Base-by-base conservation (phyloP, 2,888 invertebrate species). In the Melangyna quadrimaculata region DNA sequence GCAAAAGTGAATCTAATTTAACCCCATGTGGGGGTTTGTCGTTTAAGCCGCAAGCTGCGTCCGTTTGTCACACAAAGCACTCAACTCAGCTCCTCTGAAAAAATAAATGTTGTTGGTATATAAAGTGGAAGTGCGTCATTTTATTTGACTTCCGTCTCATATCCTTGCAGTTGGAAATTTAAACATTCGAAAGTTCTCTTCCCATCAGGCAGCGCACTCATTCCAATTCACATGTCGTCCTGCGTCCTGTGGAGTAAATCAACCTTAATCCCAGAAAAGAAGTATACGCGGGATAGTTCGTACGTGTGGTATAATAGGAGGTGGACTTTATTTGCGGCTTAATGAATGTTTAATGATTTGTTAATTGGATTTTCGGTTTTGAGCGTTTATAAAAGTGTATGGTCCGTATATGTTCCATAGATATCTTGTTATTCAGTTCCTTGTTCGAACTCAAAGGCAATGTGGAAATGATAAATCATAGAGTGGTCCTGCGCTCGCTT, bases 321-420 rank as follows among this genome's bases (percentile, higher is more conserved):
- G 70, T 78, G 75, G 67, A 78, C 78, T 82, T 74, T 87, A 79
- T 83, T 72, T 84, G 72, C 78, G 59, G 91, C 90, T 90, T 91
- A 91, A 91, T 91, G 90, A 91, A 91, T 90, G 91, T 91, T 91
- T 91, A 91, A 91, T 91, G 91, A 91, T 91, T 91, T 91, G 91
- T 91, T 91, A 91, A 91, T 91, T 91, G 91, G 91, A 91, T 91
- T 91, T 91, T 89, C 90, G 90, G 89, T 90, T 90, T 90, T 87
- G 87, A 90, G 51, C 84, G 51, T 78, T 79, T 86, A 80, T 48
- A 83, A 78, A 27, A 51, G 51, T 12, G 2, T 40, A n/a, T n/a
- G 3, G 10, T n/a, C n/a, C 12, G 22, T 22, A 12, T n/a, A 19
- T 59, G 67, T 40, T 37, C 17, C 29, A n/a, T n/a, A n/a, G 22